These are phyloP conservation scores for Gibbula magus DNA, from an alignment of 2,888 invertebrate genomes.

Conservation along the genomic window DNA sequence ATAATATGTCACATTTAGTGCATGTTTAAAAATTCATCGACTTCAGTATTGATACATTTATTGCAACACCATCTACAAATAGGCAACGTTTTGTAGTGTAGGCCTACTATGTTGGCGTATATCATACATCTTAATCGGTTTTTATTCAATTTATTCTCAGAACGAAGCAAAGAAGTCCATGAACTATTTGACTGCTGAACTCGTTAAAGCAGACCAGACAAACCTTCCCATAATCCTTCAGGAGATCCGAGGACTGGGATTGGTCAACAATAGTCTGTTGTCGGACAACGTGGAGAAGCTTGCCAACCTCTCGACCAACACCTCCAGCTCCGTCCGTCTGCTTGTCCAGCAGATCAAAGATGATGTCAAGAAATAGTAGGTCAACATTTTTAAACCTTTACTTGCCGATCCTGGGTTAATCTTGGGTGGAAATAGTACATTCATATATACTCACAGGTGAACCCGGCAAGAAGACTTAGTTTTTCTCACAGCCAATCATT, in stretches of 20 bases:
- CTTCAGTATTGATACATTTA: too few relatives aligned
- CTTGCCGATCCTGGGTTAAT: too few relatives aligned
- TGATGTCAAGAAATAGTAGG: conserved; percentile 66
- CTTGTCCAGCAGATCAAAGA: conserved; percentile 75
- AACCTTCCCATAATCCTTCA: conserved; percentile 85
- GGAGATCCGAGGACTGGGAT: conserved; percentile 87
- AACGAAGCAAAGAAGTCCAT: conserved; percentile 88
- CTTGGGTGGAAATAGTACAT: too few relatives aligned
- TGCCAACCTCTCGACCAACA: conserved; percentile 78
- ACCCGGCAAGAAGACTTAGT: too few relatives aligned
- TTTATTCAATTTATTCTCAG: too few relatives aligned
- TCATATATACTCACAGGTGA: too few relatives aligned
- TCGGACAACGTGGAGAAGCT: conserved; percentile 86
- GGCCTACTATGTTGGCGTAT: neutral
- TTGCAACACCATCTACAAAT: too few relatives aligned
- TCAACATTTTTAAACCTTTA: neutral
- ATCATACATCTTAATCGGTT: too few relatives aligned
- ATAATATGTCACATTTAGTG: too few relatives aligned
- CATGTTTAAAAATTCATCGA: too few relatives aligned
- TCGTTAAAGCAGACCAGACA: conserved; percentile 83
- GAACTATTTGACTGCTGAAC: conserved; percentile 86
- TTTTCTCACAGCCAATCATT: too few relatives aligned
- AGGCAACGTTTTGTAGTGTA: too few relatives aligned
- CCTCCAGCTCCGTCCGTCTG: conserved; percentile 72
- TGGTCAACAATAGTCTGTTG: conserved; percentile 87